Percentiles rank a stretch among this genome's conserved stretches.
These are phyloP conservation scores for Cyanoliseus patagonus DNA, from an alignment of 2,113 vertebrate genomes.

Conservation along the genomic window DNA sequence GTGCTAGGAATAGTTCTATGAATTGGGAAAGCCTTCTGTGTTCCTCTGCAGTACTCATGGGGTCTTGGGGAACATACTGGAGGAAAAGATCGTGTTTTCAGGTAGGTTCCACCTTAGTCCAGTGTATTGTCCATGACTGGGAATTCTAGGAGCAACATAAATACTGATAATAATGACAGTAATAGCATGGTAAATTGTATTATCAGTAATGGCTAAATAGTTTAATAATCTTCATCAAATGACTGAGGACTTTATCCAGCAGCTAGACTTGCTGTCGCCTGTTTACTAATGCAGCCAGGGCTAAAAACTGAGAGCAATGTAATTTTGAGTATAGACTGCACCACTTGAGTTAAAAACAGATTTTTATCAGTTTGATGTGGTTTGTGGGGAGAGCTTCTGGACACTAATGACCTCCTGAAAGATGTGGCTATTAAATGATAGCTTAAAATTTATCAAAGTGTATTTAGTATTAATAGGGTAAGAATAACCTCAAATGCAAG, in stretches of 20 bases:
- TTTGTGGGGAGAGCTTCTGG: neutral
- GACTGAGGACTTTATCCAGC: neutral
- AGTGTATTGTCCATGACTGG: neutral
- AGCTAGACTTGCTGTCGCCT: slow-evolving; percentile 58
- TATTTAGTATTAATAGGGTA: neutral
- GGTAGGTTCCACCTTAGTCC: neutral
- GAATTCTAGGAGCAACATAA: neutral
- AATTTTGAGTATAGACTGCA: neutral
- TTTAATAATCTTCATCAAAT: slow-evolving; percentile 37
- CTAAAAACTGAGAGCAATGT: neutral
- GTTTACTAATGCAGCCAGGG: neutral
- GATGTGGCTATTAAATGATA: neutral
- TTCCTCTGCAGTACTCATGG: neutral
- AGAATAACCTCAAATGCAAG: neutral
- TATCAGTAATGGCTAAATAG: slow-evolving; percentile 47
- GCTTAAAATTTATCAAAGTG: neutral
- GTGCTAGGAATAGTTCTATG: neutral
- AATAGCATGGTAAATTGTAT: slow-evolving; percentile 41
- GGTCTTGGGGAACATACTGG: neutral
- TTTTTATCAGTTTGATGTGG: neutral
- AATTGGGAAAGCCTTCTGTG: neutral
- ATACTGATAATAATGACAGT: slow-evolving; percentile 37
- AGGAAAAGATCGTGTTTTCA: neutral
- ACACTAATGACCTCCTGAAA: neutral
- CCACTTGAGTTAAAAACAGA: neutral